phyloP scores from a whole-genome alignment of 2,797 vertebrate species.

The Muscicapa comitata region DNA sequence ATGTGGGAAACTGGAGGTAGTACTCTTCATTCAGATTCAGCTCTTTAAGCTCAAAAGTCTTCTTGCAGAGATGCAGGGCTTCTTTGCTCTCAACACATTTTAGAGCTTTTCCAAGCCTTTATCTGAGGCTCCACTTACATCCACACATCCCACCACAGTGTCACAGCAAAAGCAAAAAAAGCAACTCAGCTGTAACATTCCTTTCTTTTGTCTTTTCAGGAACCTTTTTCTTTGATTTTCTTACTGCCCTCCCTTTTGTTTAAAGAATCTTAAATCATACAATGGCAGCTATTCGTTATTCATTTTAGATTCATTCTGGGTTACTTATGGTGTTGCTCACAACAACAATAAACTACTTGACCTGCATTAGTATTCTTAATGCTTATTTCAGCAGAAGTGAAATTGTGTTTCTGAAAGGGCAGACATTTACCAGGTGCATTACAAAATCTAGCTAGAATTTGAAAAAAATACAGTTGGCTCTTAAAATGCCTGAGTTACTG shows the following conservation, averaged over 20 bases:
- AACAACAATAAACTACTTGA: background rate
- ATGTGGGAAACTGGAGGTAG: background rate
- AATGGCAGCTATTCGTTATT: background rate
- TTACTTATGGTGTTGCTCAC: background rate
- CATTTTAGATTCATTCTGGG: background rate
- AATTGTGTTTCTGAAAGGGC: background rate
- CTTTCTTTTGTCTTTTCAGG: background rate
- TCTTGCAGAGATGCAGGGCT: background rate
- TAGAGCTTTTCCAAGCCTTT: background rate
- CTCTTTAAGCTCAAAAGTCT: background rate
- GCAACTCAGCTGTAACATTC: background rate
- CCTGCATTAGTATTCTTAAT: background rate
- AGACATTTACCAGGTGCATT: background rate
- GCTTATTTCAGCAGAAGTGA: background rate
- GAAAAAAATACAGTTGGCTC: background rate
- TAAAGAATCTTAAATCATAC: background rate
- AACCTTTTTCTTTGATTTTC: background rate
- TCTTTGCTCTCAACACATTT: background rate
- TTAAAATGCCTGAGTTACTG: background rate
- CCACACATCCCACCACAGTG: background rate
- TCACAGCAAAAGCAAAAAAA: background rate
- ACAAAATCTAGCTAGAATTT: conserved; percentile 3
- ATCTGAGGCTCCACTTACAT: background rate
- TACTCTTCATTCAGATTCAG: background rate
- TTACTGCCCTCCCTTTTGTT: background rate